Percentiles rank a stretch among this genome's conserved stretches.
phyloP scores from a whole-genome alignment of 2,113 vertebrate species.

The Eubucco bourcierii region DNA sequence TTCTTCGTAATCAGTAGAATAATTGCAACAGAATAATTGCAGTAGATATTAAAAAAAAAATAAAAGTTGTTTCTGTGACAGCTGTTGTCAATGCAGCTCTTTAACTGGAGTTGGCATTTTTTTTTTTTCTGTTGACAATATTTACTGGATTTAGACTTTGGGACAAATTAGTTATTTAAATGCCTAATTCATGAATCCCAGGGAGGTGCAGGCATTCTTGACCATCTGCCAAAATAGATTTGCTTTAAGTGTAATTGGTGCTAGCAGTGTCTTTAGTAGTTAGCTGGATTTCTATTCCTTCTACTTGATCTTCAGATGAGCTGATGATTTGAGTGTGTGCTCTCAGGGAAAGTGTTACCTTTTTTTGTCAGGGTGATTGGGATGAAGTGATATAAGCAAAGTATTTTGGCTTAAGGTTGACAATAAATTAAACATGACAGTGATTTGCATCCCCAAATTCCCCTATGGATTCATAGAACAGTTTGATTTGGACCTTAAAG shows the following conservation, averaged over 20 bases:
- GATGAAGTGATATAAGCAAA: not conserved
- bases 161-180: not conserved
- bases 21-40: not conserved
- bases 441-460: not conserved
- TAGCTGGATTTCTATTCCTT: not conserved
- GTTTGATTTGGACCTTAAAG: no score
- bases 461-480: not conserved
- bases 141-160: not conserved
- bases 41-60: not conserved
- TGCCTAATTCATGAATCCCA: not conserved
- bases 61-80: not conserved
- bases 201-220: not conserved
- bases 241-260: not conserved
- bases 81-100: not conserved
- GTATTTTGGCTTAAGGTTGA: not conserved
- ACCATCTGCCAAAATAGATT: not conserved
- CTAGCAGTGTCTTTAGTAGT: not conserved
- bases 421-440: not conserved
- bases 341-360: not conserved
- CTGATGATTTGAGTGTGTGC: not conserved
- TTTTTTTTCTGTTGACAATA: not conserved
- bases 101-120: not conserved
- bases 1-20: not conserved
- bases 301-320: not conserved
- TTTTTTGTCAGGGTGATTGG: not conserved